Evolutionary conservation across 2,797 vertebrate genomes (phyloP).

Genomic region (Sebastolobus alascanus): DNA sequence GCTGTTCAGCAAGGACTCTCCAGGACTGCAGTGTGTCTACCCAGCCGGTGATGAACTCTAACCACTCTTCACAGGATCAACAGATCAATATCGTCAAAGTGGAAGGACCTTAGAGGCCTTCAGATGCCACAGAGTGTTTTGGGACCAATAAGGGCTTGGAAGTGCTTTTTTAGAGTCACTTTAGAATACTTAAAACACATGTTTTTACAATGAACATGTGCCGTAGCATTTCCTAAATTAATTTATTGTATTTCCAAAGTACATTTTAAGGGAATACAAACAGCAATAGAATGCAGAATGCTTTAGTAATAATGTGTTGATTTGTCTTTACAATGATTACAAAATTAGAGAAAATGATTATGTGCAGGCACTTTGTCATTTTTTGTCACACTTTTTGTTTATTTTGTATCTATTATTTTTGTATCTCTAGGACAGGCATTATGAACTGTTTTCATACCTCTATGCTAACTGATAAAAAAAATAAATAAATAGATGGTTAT

Average conservation of each 20-base stretch:
- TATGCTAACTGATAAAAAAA: slow-evolving; percentile 18
- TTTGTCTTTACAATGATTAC: slow-evolving; percentile 16
- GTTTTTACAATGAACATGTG: slow-evolving; percentile 30
- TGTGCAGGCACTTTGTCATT: not conserved
- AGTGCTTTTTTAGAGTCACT: slow-evolving; percentile 21
- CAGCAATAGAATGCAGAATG: slow-evolving; percentile 38
- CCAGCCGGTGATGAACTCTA: slow-evolving; percentile 44
- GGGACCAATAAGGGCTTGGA: slow-evolving; percentile 43
- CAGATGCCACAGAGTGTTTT: slow-evolving; percentile 1
- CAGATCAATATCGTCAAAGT: slow-evolving; percentile 89
- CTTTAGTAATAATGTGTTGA: slow-evolving; percentile 11
- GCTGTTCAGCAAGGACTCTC: slow-evolving; percentile 69
- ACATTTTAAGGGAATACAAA: slow-evolving; percentile 25
- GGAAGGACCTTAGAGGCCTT: slow-evolving; percentile 80
- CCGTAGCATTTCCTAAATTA: slow-evolving; percentile 50
- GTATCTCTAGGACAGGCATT: slow-evolving; percentile 13
- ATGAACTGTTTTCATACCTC: slow-evolving; percentile 37
- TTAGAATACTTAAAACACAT: not conserved
- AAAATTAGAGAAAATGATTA: not conserved
- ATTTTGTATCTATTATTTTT: slow-evolving; percentile 51
- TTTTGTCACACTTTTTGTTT: not conserved
- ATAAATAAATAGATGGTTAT: slow-evolving; percentile 22
- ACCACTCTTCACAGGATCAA: slow-evolving; percentile 75
- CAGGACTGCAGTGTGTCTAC: slow-evolving; percentile 76
- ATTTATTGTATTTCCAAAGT: slow-evolving; percentile 48